Base-by-base conservation (phyloP, 2,797 vertebrate species). In the Agapornis canus region DNA sequence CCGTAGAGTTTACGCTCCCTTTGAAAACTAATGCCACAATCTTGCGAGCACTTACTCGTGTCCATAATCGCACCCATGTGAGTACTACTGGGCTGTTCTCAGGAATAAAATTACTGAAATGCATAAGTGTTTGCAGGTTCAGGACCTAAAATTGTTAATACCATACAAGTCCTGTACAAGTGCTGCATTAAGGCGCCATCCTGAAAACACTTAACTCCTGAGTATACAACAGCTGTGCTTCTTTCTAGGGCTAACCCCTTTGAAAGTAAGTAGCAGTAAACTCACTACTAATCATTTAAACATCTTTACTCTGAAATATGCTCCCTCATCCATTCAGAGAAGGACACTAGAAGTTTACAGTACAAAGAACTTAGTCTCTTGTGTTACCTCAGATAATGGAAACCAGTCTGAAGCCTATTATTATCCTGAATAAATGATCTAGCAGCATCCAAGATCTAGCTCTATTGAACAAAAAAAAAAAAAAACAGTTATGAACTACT, bases 51-150 rank as follows among this genome's bases (percentile, higher is more conserved):
- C 54, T 93, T 88, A 82, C 43, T 77, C 6, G 5, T 42, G 26
- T 78, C 82, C 17, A 0, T 91, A 94, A 96, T 78, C 31, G 4
- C 86, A 90, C 89, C 86, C 87, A 66, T 49, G 80, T 84, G 87
- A 91, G 59, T 63, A 70, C 39, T 64, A 49, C 39, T 66, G 49
- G 56, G 26, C 56, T 61, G 63, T 37, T 96, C 85, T 92, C 73
- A 79, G 84, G 95, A 94, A 77, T 94, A 92, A 93, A 92, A 77
- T 92, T 90, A 94, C 70, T 84, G 83, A 96, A 92, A 96, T 0
- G 0, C 3, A 0, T 92, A 95, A 92, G 51, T 52, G 59, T 60
- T 95, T 92, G 77, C 85, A 96, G 85, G 82, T 96, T 96, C 91
- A 86, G 82, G 77, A 94, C 85, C 85, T 71, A 42, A 84, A 91